phyloP scores from a whole-genome alignment of 2,888 invertebrate genomes.

The Caenorhabditis sp. region DNA sequence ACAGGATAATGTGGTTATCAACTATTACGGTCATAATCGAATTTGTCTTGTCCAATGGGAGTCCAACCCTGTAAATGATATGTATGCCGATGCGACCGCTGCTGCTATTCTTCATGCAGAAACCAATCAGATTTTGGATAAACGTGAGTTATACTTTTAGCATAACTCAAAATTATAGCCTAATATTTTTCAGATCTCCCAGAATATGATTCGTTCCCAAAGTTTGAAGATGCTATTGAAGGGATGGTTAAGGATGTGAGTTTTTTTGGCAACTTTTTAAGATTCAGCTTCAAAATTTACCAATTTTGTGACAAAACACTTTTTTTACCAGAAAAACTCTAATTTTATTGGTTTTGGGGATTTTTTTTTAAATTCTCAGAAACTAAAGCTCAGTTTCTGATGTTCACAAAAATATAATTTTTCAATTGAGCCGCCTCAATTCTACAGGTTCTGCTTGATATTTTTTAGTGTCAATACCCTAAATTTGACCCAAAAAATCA shows the following conservation, averaged over 20 bases:
- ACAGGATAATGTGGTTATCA: slow-evolving; percentile 29
- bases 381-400: too few species aligned
- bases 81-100: slow-evolving; percentile 95
- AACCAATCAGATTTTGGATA: slow-evolving; percentile 69
- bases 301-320: too few species aligned
- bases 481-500: too few species aligned
- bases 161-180: too few species aligned
- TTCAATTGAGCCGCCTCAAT: too few species aligned
- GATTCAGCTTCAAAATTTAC: too few species aligned
- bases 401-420: too few species aligned
- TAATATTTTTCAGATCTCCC: not conserved
- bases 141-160: slow-evolving; percentile 49
- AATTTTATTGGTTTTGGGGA: too few species aligned
- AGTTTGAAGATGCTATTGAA: slow-evolving; percentile 21
- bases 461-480: too few species aligned
- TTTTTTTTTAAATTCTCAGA: too few species aligned
- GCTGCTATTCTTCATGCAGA: slow-evolving; percentile 87
- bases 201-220: slow-evolving; percentile 9
- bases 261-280: not conserved
- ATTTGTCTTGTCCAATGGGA: slow-evolving; percentile 90
- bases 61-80: slow-evolving; percentile 92
- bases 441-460: too few species aligned
- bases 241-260: slow-evolving; percentile 46
- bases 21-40: slow-evolving; percentile 32
- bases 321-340: too few species aligned